A percentile compares a stretch with the other conserved stretches of the same genome.
Evolutionary conservation across 2,797 vertebrate species (phyloP).

Genomic region (Enteromius anoplus): DNA sequence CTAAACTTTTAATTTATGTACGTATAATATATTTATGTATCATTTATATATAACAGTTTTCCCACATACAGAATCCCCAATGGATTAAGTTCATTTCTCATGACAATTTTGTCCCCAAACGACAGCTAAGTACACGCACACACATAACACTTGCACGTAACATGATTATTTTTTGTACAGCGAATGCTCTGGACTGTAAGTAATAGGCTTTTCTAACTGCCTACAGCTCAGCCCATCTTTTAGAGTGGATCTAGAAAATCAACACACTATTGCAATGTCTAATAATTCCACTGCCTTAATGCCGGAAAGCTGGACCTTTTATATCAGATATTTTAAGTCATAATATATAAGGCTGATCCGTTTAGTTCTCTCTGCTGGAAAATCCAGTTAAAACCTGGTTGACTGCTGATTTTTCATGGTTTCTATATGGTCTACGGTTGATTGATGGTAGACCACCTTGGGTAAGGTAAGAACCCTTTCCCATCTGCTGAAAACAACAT

Average conservation of each 20-base stretch:
- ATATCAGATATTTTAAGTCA: slow-evolving; percentile 18
- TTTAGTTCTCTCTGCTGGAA: background rate
- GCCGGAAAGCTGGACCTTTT: slow-evolving; percentile 3
- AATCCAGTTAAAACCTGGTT: slow-evolving; percentile 4
- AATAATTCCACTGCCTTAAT: slow-evolving; percentile 14
- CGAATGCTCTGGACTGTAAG: slow-evolving; percentile 35
- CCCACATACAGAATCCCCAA: background rate
- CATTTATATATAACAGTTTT: no score
- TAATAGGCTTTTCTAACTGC: slow-evolving; percentile 40
- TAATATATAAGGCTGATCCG: background rate
- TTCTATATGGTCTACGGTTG: background rate
- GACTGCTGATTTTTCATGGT: background rate
- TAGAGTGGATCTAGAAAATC: slow-evolving; percentile 24
- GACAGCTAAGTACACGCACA: background rate
- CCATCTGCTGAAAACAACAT: background rate
- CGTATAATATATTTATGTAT: no score
- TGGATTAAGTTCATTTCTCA: background rate
- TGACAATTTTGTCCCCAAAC: slow-evolving; percentile 7
- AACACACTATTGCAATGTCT: background rate
- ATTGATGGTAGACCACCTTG: background rate
- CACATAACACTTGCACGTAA: slow-evolving; percentile 21
- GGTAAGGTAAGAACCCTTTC: background rate
- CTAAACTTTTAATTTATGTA: background rate
- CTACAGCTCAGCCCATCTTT: slow-evolving; percentile 28
- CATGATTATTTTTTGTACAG: slow-evolving; percentile 14